Base-by-base conservation (phyloP, 23 tunicate species). In the Halocynthia aurantium region DNA sequence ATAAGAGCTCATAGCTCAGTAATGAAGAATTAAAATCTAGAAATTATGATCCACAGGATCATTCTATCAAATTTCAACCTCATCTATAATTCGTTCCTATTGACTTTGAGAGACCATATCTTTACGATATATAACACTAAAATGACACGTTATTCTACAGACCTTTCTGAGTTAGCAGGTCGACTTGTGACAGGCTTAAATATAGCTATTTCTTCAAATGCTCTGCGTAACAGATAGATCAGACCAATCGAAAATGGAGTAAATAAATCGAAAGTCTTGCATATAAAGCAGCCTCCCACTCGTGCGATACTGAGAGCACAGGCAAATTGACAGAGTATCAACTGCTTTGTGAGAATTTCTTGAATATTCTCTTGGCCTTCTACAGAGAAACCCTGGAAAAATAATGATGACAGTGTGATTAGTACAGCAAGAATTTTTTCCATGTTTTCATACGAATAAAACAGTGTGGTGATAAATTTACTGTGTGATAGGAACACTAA, bases 131-230 rank as follows among this genome's bases (percentile, higher is more conserved):
- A 31, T 31, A 31, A 31, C 44, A 31, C 44, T 31, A 31, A 31
- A 31, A 31, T 31, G 44, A 31, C 44, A 4, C 44, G 44, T 15
- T 65, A 6, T 2, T 10, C 2, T 9, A 56, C 31, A 10, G n/a
- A 84, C 96, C 98, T 86, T 69, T 92, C 98, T 0, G 98, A 92
- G 62, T 92, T 92, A 7, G 98, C 98, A 5, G 98, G 98, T 70
- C 98, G 57, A 57, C 98, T 92, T 7, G 98, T 92, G 0, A 92
- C 88, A 8, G 98, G 98, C 63, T 92, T 92, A 52, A 85, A 82
- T 44, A 92, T 61, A 8, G 92, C 53, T 15, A 92, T 80, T 54
- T 84, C 85, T 21, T 73, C 58, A 70, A 92, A 92, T 6, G 90
- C 98, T 8, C 90, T 92, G 57, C 98, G 61, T 9, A 92, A 81